Evolutionary conservation across 2,797 vertebrate species (phyloP).

Genomic region (Cossypha heuglini): DNA sequence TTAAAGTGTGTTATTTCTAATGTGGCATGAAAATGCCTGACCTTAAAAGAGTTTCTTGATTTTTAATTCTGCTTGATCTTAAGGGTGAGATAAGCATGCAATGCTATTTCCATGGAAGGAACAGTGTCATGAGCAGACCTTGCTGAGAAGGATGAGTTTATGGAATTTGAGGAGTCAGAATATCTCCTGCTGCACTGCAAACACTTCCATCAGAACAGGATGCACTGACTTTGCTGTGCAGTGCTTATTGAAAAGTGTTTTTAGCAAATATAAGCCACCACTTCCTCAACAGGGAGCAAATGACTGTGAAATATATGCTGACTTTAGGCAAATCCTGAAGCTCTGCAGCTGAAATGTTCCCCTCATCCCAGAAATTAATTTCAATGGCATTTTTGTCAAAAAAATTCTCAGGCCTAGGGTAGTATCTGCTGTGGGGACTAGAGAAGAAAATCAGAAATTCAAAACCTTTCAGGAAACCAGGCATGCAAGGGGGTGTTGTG

Average conservation of each 20-base stretch:
- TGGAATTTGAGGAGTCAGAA: not conserved
- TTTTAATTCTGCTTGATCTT: not conserved
- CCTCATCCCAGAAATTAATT: not conserved
- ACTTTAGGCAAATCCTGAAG: not conserved
- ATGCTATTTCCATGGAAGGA: not conserved
- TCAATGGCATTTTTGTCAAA: not conserved
- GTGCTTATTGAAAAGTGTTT: not conserved
- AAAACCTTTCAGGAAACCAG: not conserved
- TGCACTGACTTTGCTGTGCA: not conserved
- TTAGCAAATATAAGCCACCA: not conserved
- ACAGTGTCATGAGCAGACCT: rapidly evolving
- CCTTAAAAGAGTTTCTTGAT: not conserved
- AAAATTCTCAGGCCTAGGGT: not conserved
- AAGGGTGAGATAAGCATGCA: not conserved
- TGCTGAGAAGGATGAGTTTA: not conserved
- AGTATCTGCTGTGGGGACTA: not conserved
- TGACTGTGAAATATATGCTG: not conserved
- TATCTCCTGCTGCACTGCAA: not conserved
- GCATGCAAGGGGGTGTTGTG: rapidly evolving
- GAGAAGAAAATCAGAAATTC: not conserved
- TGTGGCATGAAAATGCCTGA: not conserved
- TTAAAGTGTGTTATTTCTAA: not conserved
- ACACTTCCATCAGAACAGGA: not conserved
- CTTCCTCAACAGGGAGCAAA: not conserved
- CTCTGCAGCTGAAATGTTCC: not conserved